Conservation (phyloP, 2,797 vertebrate genomes). For the Yasuhikotakia modesta region DNA sequence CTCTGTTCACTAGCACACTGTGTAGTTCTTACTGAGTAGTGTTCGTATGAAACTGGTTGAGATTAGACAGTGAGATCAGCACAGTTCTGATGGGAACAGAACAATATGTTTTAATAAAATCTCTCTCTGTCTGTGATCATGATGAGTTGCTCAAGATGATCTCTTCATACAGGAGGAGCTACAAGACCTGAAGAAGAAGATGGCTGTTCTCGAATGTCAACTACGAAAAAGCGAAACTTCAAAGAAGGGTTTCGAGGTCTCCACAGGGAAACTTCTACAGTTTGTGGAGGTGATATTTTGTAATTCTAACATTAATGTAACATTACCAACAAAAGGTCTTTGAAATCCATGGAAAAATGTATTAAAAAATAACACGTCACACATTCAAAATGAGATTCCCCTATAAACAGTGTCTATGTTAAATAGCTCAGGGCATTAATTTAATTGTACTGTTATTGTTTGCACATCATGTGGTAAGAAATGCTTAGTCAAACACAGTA, state of each 20-base stretch:
- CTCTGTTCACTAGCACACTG: not conserved
- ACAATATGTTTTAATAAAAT: not conserved
- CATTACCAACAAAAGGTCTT: not conserved
- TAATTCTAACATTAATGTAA: not conserved
- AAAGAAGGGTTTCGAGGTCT: slow-evolving; percentile 85
- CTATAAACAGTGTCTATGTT: not conserved
- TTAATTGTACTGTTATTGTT: not conserved
- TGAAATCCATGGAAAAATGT: too few species aligned
- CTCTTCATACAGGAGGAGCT: slow-evolving; percentile 73
- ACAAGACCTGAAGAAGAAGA: slow-evolving; percentile 84
- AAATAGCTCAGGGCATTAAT: not conserved
- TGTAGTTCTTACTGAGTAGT: not conserved
- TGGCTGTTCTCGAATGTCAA: slow-evolving; percentile 89
- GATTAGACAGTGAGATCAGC: not conserved
- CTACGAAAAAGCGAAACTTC: slow-evolving; percentile 85
- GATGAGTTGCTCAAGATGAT: not conserved
- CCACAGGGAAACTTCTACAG: slow-evolving; percentile 86
- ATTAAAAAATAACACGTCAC: not conserved
- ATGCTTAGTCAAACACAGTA: too few species aligned
- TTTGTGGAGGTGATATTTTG: slow-evolving; percentile 85
- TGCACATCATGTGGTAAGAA: not conserved
- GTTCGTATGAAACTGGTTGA: not conserved
- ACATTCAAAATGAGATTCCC: not conserved
- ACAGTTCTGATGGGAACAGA: not conserved
- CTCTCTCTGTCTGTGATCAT: not conserved